These are phyloP conservation scores for Periparus ater DNA, from an alignment of 2,797 vertebrate species.

Conservation along the genomic window DNA sequence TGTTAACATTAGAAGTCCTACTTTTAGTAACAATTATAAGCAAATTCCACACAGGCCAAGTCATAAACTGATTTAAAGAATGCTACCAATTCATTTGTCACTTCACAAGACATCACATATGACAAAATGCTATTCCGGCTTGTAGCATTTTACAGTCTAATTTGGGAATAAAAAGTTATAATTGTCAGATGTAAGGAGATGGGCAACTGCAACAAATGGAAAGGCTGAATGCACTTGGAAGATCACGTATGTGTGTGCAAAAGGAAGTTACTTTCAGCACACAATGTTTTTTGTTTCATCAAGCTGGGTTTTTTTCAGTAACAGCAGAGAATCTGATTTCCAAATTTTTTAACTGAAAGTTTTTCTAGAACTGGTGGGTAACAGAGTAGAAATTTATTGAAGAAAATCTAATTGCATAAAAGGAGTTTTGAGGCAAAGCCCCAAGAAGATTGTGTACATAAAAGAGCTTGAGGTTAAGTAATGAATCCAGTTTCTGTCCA, in stretches of 20 bases:
- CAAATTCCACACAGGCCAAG: not conserved
- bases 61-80: not conserved
- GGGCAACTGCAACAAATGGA: not conserved
- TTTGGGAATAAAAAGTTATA: not conserved
- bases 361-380: not conserved
- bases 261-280: not conserved
- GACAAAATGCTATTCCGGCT: not conserved
- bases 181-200: not conserved
- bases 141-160: not conserved
- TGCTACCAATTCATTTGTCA: not conserved
- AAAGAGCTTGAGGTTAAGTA: not conserved
- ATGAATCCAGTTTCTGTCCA: not conserved
- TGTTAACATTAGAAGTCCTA: not conserved
- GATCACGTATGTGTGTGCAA: fast-evolving
- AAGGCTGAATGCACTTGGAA: not conserved
- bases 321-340: not conserved
- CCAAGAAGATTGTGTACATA: not conserved
- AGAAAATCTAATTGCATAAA: not conserved
- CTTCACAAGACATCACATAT: not conserved
- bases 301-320: not conserved
- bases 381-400: not conserved
- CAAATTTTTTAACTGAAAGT: not conserved
- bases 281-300: not conserved
- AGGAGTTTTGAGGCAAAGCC: not conserved
- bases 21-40: not conserved